Percentiles rank a stretch among this genome's conserved stretches.
Evolutionary conservation across 2,113 vertebrate species (phyloP).

Genomic region (Psittacara wagleri): DNA sequence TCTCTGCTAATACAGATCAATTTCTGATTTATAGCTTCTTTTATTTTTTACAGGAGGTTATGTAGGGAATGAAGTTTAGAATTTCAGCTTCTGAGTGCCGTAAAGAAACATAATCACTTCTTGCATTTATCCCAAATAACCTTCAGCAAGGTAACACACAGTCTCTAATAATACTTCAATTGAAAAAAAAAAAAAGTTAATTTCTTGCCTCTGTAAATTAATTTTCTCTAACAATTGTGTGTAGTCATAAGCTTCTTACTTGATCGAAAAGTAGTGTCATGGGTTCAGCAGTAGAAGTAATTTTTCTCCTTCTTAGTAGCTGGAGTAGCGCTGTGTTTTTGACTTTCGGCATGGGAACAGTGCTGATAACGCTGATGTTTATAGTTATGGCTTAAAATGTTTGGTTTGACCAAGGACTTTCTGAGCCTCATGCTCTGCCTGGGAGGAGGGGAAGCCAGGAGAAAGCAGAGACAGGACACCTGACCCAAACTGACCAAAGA

Average conservation of each 20-base stretch:
- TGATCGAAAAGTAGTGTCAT: background rate
- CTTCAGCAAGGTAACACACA: background rate
- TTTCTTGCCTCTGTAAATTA: background rate
- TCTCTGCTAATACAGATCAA: background rate
- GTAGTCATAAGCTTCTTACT: background rate
- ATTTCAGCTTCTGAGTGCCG: background rate
- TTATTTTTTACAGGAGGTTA: background rate
- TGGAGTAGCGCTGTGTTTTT: too few relatives aligned
- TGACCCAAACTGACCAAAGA: too few relatives aligned
- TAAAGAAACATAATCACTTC: background rate
- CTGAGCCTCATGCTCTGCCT: too few relatives aligned
- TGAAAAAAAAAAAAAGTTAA: background rate
- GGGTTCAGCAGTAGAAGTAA: too few relatives aligned
- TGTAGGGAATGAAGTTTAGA: background rate
- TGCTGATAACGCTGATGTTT: too few relatives aligned
- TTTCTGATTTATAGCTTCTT: background rate
- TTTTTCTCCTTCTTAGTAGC: too few relatives aligned
- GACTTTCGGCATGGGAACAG: too few relatives aligned
- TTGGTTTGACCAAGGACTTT: too few relatives aligned
- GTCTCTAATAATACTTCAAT: background rate
- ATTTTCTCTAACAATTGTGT: background rate
- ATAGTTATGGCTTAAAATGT: too few relatives aligned
- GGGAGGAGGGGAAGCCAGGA: too few relatives aligned
- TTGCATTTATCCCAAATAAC: background rate
- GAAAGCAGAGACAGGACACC: too few relatives aligned